Conservation (phyloP, 2,113 vertebrate species). For the Scopus umbretta region DNA sequence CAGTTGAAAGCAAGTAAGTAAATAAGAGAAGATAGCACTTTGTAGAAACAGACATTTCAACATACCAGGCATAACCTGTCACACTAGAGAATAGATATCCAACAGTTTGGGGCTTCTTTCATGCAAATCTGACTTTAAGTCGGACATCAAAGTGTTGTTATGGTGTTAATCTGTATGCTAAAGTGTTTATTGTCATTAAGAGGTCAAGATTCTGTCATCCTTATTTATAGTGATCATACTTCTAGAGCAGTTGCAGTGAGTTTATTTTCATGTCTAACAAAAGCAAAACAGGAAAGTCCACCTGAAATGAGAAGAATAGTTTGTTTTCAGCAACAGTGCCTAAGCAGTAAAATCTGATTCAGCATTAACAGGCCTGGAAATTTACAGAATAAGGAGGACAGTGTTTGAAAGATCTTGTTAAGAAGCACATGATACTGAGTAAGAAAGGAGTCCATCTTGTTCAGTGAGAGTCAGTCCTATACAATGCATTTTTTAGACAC, state of each 20-base stretch:
- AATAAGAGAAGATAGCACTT: neutral
- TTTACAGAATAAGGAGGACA: neutral
- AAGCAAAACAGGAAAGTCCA: neutral
- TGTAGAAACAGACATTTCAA: neutral
- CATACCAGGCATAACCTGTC: neutral
- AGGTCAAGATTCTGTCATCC: neutral
- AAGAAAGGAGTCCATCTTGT: neutral
- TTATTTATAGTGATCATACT: neutral
- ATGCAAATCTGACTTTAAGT: neutral
- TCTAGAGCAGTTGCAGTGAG: neutral
- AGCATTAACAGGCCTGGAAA: neutral
- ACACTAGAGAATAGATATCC: neutral
- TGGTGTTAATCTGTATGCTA: neutral
- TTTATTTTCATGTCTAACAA: neutral
- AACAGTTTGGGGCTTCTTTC: neutral
- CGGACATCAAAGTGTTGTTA: neutral
- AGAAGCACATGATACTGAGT: neutral
- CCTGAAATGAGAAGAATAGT: neutral
- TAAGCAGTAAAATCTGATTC: neutral
- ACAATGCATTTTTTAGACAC: neutral
- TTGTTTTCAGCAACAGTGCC: neutral
- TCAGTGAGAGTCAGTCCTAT: neutral
- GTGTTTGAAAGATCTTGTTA: neutral
- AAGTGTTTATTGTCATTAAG: neutral
- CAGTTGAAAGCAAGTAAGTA: neutral